Percentiles rank a stretch among this genome's conserved stretches.
These are phyloP conservation scores for Ceratitis capitata DNA, from an alignment of 1,140 invertebrate species.

Conservation along the genomic window DNA sequence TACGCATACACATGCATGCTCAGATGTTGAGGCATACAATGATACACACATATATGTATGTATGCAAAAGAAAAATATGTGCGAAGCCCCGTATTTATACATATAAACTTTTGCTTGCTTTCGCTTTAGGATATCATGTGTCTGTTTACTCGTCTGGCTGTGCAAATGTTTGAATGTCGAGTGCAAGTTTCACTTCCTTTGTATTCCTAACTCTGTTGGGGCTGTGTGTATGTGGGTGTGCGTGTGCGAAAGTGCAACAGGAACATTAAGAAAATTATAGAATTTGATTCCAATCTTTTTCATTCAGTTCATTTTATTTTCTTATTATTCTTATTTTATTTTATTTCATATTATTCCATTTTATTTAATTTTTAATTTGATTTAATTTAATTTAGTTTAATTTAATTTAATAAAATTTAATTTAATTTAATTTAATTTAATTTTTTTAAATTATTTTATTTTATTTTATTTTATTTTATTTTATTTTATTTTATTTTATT, in stretches of 20 bases:
- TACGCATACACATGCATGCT: not conserved
- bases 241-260: not conserved
- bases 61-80: not conserved
- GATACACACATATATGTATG: not conserved
- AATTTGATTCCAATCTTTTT: too few species aligned
- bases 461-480: not conserved
- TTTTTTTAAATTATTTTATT: not conserved
- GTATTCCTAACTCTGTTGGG: not conserved
- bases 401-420: too few species aligned
- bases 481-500: too few species aligned
- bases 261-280: not conserved
- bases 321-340: not conserved
- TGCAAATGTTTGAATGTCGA: not conserved
- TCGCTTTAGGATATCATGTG: not conserved
- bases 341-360: too few species aligned
- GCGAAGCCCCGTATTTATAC: too few species aligned
- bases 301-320: not conserved
- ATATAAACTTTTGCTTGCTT: not conserved
- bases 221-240: not conserved
- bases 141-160: not conserved
- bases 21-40: not conserved
- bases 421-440: not conserved
- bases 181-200: not conserved
- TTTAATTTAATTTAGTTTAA: not conserved
- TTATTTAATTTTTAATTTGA: not conserved